phyloP scores from a whole-genome alignment of 2,888 invertebrate species.

The Linyphia triangularis region DNA sequence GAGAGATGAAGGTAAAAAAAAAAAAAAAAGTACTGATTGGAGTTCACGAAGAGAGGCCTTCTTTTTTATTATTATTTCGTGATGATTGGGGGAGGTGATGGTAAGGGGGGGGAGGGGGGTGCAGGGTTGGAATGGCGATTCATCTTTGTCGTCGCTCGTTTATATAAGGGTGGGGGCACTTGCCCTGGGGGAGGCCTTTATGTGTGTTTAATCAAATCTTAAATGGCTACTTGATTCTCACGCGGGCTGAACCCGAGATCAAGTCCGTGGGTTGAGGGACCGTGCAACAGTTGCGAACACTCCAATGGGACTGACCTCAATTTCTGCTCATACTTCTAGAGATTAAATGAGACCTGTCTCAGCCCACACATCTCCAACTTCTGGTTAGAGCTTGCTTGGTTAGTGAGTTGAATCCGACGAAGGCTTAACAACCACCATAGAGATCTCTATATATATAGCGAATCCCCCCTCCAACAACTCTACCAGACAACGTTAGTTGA shows the following conservation, averaged over 20 bases:
- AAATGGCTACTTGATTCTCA: slow-evolving; percentile 75
- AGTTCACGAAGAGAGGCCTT: too few relatives aligned
- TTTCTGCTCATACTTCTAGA: too few relatives aligned
- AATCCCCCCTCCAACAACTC: too few relatives aligned
- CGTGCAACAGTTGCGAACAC: slow-evolving; percentile 13
- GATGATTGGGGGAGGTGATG: slow-evolving; percentile 65
- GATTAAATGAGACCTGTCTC: too few relatives aligned
- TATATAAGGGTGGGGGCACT: slow-evolving; percentile 70
- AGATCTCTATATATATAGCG: too few relatives aligned
- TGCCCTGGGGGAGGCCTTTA: slow-evolving; percentile 54
- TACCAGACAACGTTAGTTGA: too few relatives aligned
- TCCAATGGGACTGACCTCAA: too few relatives aligned
- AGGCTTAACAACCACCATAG: too few relatives aligned
- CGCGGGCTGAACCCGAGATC: slow-evolving; percentile 31
- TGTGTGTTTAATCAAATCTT: slow-evolving; percentile 75
- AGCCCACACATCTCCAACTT: too few relatives aligned
- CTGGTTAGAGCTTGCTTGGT: too few relatives aligned
- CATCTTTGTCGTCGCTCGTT: slow-evolving; percentile 69
- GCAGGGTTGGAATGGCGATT: too few relatives aligned
- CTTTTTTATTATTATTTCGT: slow-evolving; percentile 10
- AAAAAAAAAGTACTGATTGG: slow-evolving; percentile 7
- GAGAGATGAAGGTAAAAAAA: neutral
- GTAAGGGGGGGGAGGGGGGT: slow-evolving; percentile 25
- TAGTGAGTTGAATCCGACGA: too few relatives aligned
- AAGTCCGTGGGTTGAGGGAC: slow-evolving; percentile 36